A percentile compares a stretch with the other conserved stretches of the same genome.
Evolutionary conservation across 2,888 invertebrate genomes (phyloP).

Genomic region (Macrophya annulata): DNA sequence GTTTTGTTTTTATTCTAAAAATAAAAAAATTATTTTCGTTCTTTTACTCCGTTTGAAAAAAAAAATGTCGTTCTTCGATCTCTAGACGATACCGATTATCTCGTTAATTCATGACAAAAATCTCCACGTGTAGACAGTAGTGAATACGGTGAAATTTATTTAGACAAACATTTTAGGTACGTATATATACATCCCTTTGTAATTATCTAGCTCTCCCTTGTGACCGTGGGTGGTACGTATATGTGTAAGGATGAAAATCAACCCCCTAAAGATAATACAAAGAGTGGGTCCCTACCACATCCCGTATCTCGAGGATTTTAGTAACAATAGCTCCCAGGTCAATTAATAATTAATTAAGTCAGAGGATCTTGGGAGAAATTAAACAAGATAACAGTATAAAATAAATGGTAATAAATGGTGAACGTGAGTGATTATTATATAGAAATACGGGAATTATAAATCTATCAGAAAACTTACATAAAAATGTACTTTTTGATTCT

Average conservation of each 20-base stretch:
- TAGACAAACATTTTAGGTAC: background rate
- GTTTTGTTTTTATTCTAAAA: background rate
- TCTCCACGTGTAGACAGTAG: background rate
- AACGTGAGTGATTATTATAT: background rate
- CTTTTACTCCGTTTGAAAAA: background rate
- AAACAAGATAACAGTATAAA: background rate
- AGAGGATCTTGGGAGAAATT: background rate
- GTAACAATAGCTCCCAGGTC: background rate
- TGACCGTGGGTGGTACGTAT: background rate
- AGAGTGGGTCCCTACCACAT: background rate
- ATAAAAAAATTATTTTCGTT: background rate
- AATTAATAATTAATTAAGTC: conserved; percentile 27
- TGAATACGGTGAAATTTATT: background rate
- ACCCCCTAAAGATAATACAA: background rate
- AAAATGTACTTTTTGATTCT: background rate
- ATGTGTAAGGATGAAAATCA: background rate
- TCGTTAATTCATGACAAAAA: background rate
- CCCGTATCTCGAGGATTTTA: background rate
- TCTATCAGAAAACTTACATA: background rate
- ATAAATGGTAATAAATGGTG: background rate
- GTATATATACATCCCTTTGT: background rate
- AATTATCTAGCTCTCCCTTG: background rate
- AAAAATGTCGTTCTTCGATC: too few species aligned
- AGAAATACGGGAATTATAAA: background rate
- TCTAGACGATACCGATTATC: background rate